Evolutionary conservation across 2,797 vertebrate genomes (phyloP).

Genomic region (Columba guinea): DNA sequence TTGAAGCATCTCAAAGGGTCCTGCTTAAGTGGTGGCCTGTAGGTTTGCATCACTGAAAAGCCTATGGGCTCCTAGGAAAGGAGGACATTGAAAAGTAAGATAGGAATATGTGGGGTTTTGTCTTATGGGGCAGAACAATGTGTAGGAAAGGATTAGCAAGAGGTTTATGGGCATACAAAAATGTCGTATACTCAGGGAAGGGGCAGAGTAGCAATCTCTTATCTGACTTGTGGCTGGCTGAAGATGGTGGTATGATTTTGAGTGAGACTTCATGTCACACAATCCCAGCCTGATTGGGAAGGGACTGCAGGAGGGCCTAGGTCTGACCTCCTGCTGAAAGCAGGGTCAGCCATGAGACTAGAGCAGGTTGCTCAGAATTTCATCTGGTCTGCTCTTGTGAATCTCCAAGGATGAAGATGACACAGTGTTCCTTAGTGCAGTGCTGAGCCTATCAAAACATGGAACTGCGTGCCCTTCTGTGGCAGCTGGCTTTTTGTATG

Average conservation of each 20-base stretch:
- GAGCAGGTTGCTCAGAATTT: not conserved
- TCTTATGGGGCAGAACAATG: not conserved
- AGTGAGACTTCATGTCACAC: not conserved
- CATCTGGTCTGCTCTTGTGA: not conserved
- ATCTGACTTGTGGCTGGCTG: not conserved
- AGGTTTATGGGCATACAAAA: not conserved
- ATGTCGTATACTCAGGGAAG: not conserved
- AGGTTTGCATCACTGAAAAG: too few relatives aligned
- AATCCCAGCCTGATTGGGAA: not conserved
- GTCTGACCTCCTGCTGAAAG: not conserved
- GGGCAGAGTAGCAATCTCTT: not conserved
- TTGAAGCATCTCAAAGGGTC: too few relatives aligned
- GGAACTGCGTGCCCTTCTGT: too few relatives aligned
- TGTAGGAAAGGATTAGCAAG: not conserved
- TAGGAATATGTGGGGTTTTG: not conserved
- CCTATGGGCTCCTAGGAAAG: too few relatives aligned
- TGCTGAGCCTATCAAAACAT: too few relatives aligned
- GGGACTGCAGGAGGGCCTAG: not conserved
- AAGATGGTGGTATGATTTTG: not conserved
- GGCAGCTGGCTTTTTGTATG: too few relatives aligned
- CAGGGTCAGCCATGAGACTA: not conserved
- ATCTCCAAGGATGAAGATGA: not conserved
- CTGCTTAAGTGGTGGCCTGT: too few relatives aligned
- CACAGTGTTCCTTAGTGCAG: not conserved
- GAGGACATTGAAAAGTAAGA: not conserved